Evolutionary conservation across 2,888 invertebrate genomes (phyloP), one percentile per base, ranked within the genome.

Genomic region (Perdita meconis): DNA sequence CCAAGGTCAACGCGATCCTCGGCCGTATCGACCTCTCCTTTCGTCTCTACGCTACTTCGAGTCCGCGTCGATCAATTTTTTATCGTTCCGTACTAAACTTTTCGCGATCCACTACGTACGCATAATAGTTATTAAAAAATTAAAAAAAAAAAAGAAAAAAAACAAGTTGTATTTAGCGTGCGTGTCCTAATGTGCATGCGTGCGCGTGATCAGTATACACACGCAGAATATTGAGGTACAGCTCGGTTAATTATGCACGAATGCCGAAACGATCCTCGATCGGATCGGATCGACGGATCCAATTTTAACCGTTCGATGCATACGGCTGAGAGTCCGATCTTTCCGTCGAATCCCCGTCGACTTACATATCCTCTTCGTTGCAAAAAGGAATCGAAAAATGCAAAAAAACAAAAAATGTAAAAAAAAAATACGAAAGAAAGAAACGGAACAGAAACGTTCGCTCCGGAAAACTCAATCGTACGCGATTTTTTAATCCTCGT

Each of bases 161-260:
- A n/a, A n/a, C n/a, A n/a, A 65, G 22, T 50, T 66, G 66, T 78
- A 73, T 67, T 56, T 65, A 78, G 57, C 77, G 67, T 69, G 57
- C 75, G 51, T 55, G 59, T 66, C 53, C 38, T 13, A 42, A 30
- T 55, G 68, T 56, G 63, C 61, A 63, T 65, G 73, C 66, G 76
- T 63, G 66, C 71, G 64, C 60, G 56, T 59, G 44, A 56, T 68
- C 68, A 57, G 22, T 72, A 53, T 72, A 61, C 22, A 34, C 69
- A 51, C n/a, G n/a, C 38, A 36, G n/a, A 30, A 70, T 19, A 24
- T 82, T 71, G 73, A 73, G 68, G 73, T 70, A 73, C 71, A 72
- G 69, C 71, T 75, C 74, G 72, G 71, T 68, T 65, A 51, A 47
- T 55, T 64, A 78, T 68, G 78, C 73, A 51, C 65, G 78, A 57